Evolutionary conservation across 2,888 invertebrate genomes (phyloP), one percentile per base, ranked within the genome.

Genomic region (Digitonthophagus gazella): DNA sequence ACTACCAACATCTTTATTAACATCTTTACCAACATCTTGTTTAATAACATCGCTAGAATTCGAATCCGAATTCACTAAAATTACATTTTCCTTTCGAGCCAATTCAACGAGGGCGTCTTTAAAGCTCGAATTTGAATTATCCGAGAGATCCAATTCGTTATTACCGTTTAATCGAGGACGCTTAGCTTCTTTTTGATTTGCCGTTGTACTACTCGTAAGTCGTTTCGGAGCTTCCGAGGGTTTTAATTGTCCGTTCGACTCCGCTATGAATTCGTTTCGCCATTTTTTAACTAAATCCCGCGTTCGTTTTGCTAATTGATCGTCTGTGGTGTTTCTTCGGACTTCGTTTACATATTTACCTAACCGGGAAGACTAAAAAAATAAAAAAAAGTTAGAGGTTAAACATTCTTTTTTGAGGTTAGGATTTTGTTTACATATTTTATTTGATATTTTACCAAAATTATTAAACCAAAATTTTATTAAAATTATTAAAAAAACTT

Each of bases 301-400:
- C 69, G 96, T 94, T 74, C 97, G 89, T 78, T 93, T 91, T 67
- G 96, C 95, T 81, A 97, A 86, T 71, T 88, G 87, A 75, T 94
- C 93, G 82, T 96, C 93, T 70, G 86, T 87, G 57, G 95, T 95
- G 83, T 93, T 93, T 71, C 94, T 88, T 68, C 97, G 89, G 66
- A 97, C 86, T 83, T 96, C 95, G 83, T 97, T 97, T 83, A 97
- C 93, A 82, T 93, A 91, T 83, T 93, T 94, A 56, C 96, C 97
- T 82, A 98, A 86, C 89, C 97, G 87, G 88, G 97, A 97, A 90
- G 92, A 90, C 95, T 95, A 85, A 0, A 86, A 82, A 72, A 64
- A 57, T 56, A 69, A 70, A 68, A 66, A n/a, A 65, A 20, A 54
- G 18, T 14, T n/a, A n/a, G n/a, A n/a, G n/a, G n/a, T n/a, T n/a